phyloP scores from a whole-genome alignment of 30 jellyfish, hydroid and myxozoan genomes.

The Aurelia coerulea region DNA sequence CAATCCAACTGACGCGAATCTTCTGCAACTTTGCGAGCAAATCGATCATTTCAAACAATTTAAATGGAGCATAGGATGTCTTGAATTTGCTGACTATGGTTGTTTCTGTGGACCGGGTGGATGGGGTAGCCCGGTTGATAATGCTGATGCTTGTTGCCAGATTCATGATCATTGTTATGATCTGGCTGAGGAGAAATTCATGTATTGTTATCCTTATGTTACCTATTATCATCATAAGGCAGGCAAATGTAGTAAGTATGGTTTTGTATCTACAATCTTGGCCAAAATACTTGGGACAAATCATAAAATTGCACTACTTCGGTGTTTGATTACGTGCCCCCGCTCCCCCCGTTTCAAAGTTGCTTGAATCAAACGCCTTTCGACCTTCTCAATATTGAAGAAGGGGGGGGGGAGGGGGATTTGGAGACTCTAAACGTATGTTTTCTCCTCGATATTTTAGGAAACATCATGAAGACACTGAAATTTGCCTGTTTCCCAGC shows the following conservation, averaged over 20 bases:
- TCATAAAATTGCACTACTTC: too few relatives aligned
- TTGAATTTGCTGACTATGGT: slow-evolving; percentile 90
- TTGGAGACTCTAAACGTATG: too few relatives aligned
- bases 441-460: too few relatives aligned
- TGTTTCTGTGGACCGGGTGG: slow-evolving; percentile 99
- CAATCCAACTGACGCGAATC: slow-evolving; percentile 45
- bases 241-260: slow-evolving; percentile 90
- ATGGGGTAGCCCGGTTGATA: slow-evolving; percentile 91
- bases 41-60: slow-evolving; percentile 71
- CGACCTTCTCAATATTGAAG: too few relatives aligned
- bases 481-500: too few relatives aligned
- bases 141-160: slow-evolving; percentile 84
- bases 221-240: slow-evolving; percentile 56
- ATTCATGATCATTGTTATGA: slow-evolving; percentile 93
- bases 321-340: too few relatives aligned
- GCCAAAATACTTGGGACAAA: too few relatives aligned
- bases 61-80: slow-evolving; percentile 69
- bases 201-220: slow-evolving; percentile 78
- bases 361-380: too few relatives aligned
- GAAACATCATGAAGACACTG: too few relatives aligned
- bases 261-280: too few relatives aligned
- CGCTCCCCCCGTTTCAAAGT: too few relatives aligned
- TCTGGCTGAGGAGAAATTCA: slow-evolving; percentile 18
- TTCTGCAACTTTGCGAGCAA: slow-evolving; percentile 84
- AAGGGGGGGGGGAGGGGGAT: too few relatives aligned